phyloP scores from a whole-genome alignment of 2,888 invertebrate species.

The Amitus sp. region DNA sequence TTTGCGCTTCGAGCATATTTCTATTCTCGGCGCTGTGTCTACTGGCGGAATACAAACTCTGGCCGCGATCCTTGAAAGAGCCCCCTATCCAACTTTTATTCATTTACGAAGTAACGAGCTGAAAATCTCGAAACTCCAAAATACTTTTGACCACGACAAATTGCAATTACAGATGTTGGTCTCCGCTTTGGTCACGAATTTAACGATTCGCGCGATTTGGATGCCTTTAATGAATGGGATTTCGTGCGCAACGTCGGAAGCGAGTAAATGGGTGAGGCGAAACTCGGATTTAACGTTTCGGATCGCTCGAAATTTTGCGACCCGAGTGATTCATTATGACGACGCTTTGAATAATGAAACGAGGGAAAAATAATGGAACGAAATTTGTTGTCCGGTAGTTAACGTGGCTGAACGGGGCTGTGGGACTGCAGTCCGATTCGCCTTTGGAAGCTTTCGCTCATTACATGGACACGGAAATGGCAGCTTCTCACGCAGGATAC shows the following conservation, averaged over 20 bases:
- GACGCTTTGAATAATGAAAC: background rate
- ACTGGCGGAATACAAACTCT: conserved; percentile 60
- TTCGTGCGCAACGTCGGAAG: conserved; percentile 56
- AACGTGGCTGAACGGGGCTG: conserved; percentile 47
- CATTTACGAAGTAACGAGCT: conserved; percentile 56
- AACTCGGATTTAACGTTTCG: background rate
- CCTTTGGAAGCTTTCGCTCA: conserved; percentile 45
- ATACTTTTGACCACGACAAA: too few relatives aligned
- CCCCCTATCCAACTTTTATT: conserved; percentile 59
- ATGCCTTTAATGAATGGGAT: conserved; percentile 56
- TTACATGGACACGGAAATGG: conserved; percentile 52
- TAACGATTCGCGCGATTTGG: conserved; percentile 57
- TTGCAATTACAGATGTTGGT: conserved; percentile 57
- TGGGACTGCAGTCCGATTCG: conserved; percentile 48
- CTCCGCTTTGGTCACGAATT: conserved; percentile 58
- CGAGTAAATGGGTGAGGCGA: conserved; percentile 55
- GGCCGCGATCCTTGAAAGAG: conserved; percentile 61
- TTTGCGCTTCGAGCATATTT: conserved; percentile 58
- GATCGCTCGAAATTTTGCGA: conserved; percentile 1
- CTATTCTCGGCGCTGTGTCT: conserved; percentile 58
- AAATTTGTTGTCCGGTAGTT: conserved; percentile 37
- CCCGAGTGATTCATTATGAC: background rate
- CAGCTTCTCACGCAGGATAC: conserved; percentile 52
- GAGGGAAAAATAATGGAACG: background rate
- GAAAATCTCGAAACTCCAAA: too few relatives aligned